These are phyloP conservation scores for Drosophila multiciliata DNA, from an alignment of 2,888 invertebrate species.

Conservation along the genomic window DNA sequence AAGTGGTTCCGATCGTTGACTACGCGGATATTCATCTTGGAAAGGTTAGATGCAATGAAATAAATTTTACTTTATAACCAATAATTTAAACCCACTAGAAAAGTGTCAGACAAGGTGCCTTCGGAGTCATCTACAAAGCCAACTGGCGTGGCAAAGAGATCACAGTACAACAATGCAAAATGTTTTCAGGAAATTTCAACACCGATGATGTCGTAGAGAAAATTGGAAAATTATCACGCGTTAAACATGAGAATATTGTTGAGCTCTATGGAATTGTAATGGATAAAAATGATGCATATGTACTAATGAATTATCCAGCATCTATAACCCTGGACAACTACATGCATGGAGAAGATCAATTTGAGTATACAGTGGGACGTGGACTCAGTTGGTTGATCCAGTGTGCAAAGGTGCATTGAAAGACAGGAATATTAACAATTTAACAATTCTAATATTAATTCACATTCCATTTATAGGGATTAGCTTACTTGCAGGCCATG, in stretches of 20 bases:
- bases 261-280: conserved; percentile 2
- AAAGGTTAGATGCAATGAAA: not conserved
- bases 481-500: not conserved
- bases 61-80: not conserved
- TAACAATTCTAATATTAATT: not conserved
- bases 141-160: not conserved
- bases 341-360: conserved; percentile 6
- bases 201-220: not conserved
- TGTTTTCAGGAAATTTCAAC: not conserved
- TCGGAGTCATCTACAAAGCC: conserved; percentile 1
- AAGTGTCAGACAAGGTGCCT: not conserved
- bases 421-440: not conserved
- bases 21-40: fast-evolving
- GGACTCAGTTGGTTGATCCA: conserved; percentile 18
- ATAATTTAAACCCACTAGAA: not conserved
- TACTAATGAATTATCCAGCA: conserved; percentile 5
- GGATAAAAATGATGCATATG: not conserved
- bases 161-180: conserved; percentile 8
- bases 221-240: not conserved
- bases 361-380: not conserved
- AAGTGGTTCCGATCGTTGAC: not conserved
- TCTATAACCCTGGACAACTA: conserved; percentile 5
- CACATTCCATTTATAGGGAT: conserved; percentile 10
- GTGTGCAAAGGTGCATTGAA: not conserved
- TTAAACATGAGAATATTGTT: conserved; percentile 12